Base-by-base conservation (phyloP, 2,113 vertebrate species). In the Puffinus mauretanicus region DNA sequence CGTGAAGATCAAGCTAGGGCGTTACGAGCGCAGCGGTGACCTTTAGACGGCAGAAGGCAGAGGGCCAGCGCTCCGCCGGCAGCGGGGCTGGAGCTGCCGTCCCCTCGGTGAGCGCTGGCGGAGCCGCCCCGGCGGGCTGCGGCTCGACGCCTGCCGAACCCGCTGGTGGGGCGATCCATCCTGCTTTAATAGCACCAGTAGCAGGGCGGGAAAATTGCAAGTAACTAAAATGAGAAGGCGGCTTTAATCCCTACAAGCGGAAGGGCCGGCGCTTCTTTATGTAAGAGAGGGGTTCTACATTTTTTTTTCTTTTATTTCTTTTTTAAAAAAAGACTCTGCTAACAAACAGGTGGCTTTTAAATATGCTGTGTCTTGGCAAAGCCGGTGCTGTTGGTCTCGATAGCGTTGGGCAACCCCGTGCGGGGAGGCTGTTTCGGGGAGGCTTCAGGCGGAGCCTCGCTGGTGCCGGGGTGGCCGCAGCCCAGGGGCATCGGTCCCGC, bases 341-440 rank as follows among this genome's bases (percentile, higher is more conserved):
- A 13, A 29, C 38, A 34, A 32, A 13, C 32, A 46, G n/a, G 49
- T 36, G n/a, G 27, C 22, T 76, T 27, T 44, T 64, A 65, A 69
- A 54, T 17, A 7, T 3, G 17, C 13, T 5, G 13, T 1, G 21
- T 60, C 3, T 17, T 52, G 54, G 79, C 52, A 38, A 10, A 49
- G n/a, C 16, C 2, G 2, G 16, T 36, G 62, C 44, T 9, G 18
- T 11, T 18, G 22, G 26, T 47, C 20, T 40, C 34, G 7, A 1
- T 15, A 29, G 12, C 1, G 4, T 11, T 11, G n/a, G n/a, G 86
- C 11, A 6, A 0, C 30, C 67, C 49, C 3, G 1, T 36, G 30
- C 44, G 44, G 71, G 61, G 51, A 17, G 40, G 16, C 11, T 1
- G 16, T 34, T 71, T 10, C 34, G 27, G 47, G 44, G 44, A 34